A percentile compares a stretch with the other conserved stretches of the same genome.
These are phyloP conservation scores for Girardinus metallicus DNA, from an alignment of 2,797 vertebrate species.

Conservation along the genomic window DNA sequence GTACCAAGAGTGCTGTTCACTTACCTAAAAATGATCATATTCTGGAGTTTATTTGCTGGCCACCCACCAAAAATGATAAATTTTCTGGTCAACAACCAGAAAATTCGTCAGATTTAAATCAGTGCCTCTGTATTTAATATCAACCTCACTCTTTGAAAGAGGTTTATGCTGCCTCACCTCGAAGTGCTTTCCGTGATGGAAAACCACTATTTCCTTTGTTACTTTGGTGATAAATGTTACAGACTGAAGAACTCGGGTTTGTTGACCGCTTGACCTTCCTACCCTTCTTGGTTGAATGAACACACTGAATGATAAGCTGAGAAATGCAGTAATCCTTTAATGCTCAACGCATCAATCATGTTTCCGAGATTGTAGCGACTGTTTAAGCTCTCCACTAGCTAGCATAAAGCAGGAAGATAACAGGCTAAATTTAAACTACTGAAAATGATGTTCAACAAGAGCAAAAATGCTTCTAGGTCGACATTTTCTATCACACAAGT, in stretches of 20 bases:
- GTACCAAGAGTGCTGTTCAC: not conserved
- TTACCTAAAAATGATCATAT: not conserved
- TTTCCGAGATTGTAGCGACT: not conserved
- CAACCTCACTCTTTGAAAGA: not conserved
- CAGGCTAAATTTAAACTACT: not conserved
- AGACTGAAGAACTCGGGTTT: not conserved
- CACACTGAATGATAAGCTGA: not conserved
- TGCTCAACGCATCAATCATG: not conserved
- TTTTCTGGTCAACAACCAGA: not conserved
- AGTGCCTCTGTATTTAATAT: not conserved
- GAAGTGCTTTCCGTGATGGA: not conserved
- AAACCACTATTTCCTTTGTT: not conserved
- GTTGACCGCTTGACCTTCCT: not conserved
- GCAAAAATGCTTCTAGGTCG: not conserved
- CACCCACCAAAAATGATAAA: not conserved
- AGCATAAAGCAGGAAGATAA: not conserved
- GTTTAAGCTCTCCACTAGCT: not conserved
- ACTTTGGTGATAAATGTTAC: not conserved
- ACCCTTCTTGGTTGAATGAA: not conserved
- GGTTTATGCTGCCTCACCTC: not conserved
- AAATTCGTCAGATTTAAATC: too few relatives aligned
- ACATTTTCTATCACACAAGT: not conserved
- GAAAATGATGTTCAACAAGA: not conserved
- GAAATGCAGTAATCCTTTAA: not conserved
- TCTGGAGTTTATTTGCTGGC: not conserved